These are phyloP conservation scores for Phaethon lepturus DNA, from an alignment of 2,113 vertebrate species.

Conservation along the genomic window DNA sequence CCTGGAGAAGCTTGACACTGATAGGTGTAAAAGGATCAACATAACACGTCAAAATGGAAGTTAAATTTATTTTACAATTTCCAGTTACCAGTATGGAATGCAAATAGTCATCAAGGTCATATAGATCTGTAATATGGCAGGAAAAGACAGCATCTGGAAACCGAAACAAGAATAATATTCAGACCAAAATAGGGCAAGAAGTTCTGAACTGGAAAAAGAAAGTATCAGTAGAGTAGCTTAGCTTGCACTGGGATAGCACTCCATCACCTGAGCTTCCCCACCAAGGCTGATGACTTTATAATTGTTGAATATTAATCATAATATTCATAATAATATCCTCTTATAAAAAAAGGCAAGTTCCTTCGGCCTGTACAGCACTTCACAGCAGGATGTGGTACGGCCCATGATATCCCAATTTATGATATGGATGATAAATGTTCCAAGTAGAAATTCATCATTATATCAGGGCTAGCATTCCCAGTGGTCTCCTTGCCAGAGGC, in stretches of 20 bases:
- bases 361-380: background rate
- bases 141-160: background rate
- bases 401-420: background rate
- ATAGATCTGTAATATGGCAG: background rate
- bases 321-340: background rate
- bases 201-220: background rate
- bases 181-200: background rate
- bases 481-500: background rate
- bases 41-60: background rate
- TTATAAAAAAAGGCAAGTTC: background rate
- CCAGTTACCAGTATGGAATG: background rate
- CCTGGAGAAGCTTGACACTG: background rate
- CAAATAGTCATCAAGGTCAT: background rate
- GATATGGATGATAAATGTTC: background rate
- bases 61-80: background rate
- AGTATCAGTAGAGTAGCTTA: background rate
- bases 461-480: background rate
- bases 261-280: background rate
- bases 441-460: background rate
- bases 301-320: background rate
- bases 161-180: background rate
- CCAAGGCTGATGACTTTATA: background rate
- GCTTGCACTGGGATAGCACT: background rate
- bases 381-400: background rate
- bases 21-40: too few relatives aligned